These are phyloP conservation scores for Lethocerus indicus DNA, from an alignment of 1,140 invertebrate species.

Conservation along the genomic window DNA sequence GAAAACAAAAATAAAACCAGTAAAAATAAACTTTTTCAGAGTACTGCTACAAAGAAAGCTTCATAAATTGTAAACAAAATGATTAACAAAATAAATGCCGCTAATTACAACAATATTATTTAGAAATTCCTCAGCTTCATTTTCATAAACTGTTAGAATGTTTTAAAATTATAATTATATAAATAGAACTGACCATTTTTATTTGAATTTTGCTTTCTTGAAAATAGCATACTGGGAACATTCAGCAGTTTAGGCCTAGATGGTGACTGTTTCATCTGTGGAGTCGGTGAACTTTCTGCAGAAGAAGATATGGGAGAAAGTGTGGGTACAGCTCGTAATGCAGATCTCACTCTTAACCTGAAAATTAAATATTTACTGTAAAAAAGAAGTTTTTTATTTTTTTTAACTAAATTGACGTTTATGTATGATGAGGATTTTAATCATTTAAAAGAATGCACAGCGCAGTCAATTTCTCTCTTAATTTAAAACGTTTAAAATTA, in stretches of 20 bases:
- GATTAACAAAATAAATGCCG: too few species aligned
- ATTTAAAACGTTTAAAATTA: too few species aligned
- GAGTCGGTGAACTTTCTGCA: constrained; percentile 28
- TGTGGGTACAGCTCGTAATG: constrained; percentile 10
- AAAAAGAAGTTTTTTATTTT: too few species aligned
- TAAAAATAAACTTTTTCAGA: background rate
- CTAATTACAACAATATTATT: too few species aligned
- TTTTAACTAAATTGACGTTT: too few species aligned
- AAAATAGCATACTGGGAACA: constrained; percentile 26
- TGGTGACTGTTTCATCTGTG: constrained; percentile 23
- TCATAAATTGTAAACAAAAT: too few species aligned
- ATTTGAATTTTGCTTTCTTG: constrained; percentile 14
- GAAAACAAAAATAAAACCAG: background rate
- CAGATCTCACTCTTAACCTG: too few species aligned
- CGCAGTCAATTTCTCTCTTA: too few species aligned
- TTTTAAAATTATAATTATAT: background rate
- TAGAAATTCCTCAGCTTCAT: too few species aligned
- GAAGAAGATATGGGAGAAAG: constrained; percentile 25
- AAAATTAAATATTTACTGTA: too few species aligned
- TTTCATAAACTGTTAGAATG: background rate
- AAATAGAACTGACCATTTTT: constrained; percentile 10
- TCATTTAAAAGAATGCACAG: too few species aligned
- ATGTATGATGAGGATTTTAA: too few species aligned
- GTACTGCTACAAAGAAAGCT: background rate
- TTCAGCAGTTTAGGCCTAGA: constrained; percentile 31